Conservation (phyloP, 2,797 vertebrate species). For the Gephyroberyx darwinii region DNA sequence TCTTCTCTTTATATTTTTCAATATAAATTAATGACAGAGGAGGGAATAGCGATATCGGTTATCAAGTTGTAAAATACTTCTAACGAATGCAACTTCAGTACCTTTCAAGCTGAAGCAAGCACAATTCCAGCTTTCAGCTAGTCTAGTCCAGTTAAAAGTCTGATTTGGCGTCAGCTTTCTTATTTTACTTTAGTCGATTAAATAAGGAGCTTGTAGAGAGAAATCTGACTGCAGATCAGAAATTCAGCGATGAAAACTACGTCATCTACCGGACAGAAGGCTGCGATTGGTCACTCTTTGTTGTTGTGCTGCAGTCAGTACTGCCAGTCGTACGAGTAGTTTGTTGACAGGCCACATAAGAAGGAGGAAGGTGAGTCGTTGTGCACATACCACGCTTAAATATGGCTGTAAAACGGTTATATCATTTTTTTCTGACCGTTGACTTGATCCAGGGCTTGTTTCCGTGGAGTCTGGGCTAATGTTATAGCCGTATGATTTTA, state of each 20-base stretch:
- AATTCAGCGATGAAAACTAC: constrained; percentile 7
- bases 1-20: no score
- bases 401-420: not conserved
- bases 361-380: constrained; percentile 11
- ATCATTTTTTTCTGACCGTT: not conserved
- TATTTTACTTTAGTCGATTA: accelerated
- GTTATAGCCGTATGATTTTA: not conserved
- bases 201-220: accelerated
- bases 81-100: no score
- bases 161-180: constrained; percentile 15
- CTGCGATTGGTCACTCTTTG: constrained; percentile 58
- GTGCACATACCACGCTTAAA: not conserved
- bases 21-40: no score
- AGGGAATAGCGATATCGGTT: no score
- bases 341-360: constrained; percentile 16
- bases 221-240: constrained; percentile 43
- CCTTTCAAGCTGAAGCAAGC: no score
- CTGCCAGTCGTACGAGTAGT: constrained; percentile 7
- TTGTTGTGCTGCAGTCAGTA: constrained; percentile 24
- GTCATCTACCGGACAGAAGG: not conserved
- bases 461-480: not conserved
- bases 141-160: not conserved
- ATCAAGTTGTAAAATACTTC: no score
- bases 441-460: not conserved
- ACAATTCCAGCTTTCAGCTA: no score